A percentile compares a stretch with the other conserved stretches of the same genome.
Conservation (phyloP, 2,888 invertebrate species). For the Monoplex corrugatus region DNA sequence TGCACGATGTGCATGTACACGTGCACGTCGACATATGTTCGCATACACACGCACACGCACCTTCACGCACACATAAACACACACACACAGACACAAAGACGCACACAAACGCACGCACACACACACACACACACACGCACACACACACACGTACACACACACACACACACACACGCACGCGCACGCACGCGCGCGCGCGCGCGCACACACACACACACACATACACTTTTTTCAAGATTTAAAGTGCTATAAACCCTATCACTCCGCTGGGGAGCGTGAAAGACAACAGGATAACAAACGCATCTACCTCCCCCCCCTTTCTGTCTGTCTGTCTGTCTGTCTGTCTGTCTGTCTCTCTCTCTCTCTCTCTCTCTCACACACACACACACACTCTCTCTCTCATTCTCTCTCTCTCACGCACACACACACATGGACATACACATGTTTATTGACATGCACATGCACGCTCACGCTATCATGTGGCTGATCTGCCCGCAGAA, state of each 20-base stretch:
- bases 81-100: conserved; percentile 44
- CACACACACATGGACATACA: no score
- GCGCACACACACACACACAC: conserved; percentile 8
- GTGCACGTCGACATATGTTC: conserved; percentile 8
- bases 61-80: conserved; percentile 1
- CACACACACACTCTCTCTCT: neutral
- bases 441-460: neutral
- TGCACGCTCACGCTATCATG: no score
- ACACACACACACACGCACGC: neutral
- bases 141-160: neutral
- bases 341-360: conserved; percentile 41
- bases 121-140: conserved; percentile 28
- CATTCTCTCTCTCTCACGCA: neutral
- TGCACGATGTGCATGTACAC: conserved; percentile 8
- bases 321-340: conserved; percentile 35
- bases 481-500: no score
- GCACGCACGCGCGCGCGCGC: neutral
- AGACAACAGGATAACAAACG: no score
- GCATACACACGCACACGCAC: conserved; percentile 31
- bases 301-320: conserved; percentile 25
- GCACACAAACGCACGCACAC: conserved; percentile 39
- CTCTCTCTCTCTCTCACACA: conserved; percentile 26
- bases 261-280: no score
- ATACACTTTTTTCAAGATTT: no score
- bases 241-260: no score